These are phyloP conservation scores for Adela reaumurella DNA, from an alignment of 2,888 invertebrate species.

Conservation along the genomic window DNA sequence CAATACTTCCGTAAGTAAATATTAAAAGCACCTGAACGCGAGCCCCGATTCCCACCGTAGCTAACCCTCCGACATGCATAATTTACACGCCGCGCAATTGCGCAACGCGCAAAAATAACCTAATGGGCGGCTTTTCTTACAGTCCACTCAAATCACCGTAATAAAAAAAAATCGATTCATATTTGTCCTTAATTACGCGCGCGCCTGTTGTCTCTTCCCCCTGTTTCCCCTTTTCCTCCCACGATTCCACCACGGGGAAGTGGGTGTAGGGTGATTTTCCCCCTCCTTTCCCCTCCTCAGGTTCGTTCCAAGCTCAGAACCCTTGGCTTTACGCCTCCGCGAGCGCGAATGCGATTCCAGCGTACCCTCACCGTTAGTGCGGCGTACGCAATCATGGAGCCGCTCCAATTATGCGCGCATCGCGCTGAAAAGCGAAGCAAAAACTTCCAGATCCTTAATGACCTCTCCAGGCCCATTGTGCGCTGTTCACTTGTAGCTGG, in stretches of 20 bases:
- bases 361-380: background rate
- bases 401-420: background rate
- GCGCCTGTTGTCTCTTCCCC: background rate
- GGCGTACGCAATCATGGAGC: background rate
- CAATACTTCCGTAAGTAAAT: no score
- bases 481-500: conserved; percentile 58
- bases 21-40: no score
- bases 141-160: conserved; percentile 7
- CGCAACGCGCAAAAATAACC: conserved; percentile 33
- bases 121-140: conserved; percentile 30
- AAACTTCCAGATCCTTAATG: conserved; percentile 34
- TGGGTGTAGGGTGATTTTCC: no score
- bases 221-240: no score
- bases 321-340: conserved; percentile 48
- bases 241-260: no score
- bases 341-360: conserved; percentile 23
- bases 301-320: conserved; percentile 25
- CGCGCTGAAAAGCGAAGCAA: background rate
- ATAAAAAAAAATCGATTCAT: conserved; percentile 47
- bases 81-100: conserved; percentile 19
- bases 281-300: no score
- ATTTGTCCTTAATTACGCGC: conserved; percentile 56
- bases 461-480: conserved; percentile 39
- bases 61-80: background rate
- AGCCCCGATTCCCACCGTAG: no score